Evolutionary conservation across 2,888 invertebrate species (phyloP), one percentile per base, ranked within the genome.

Genomic region (Lampropteryx suffumata): DNA sequence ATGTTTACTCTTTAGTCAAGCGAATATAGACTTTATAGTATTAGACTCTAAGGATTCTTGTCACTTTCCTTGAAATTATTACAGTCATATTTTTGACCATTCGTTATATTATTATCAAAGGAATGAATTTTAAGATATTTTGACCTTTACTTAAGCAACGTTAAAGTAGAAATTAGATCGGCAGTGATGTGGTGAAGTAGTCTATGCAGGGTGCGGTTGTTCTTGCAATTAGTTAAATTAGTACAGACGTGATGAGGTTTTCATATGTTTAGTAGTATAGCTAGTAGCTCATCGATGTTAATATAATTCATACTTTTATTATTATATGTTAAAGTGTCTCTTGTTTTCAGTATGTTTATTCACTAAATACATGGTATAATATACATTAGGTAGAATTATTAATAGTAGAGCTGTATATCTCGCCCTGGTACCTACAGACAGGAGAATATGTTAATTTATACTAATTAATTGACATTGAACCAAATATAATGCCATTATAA

Each of bases 201-300:
- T 13, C 8, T 26, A 12, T 9, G 24, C 21, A 24, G 35, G 35
- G 35, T 3, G 21, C 7, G 35, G 46, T 71, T 74, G 77, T 76
- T 77, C 76, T 70, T 65, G 57, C 81, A 84, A 85, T 87, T 86
- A 84, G 84, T 79, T 71, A 79, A 84, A 84, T 85, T 82, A 84
- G 73, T 67, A 57, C 62, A 70, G 71, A 63, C 62, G 73, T 70
- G 64, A 67, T 60, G 54, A 49, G 34, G 27, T 17, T 43, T n/a
- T n/a, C n/a, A n/a, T n/a, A n/a, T n/a, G n/a, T n/a, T n/a, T n/a
- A n/a, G n/a, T n/a, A n/a, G n/a, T n/a, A n/a, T n/a, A n/a, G n/a
- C n/a, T n/a, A n/a, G n/a, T n/a, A n/a, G n/a, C n/a, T n/a, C n/a
- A n/a, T n/a, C n/a, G n/a, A n/a, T n/a, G n/a, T n/a, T n/a, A n/a